Evolutionary conservation across 2,113 vertebrate species (phyloP).

Genomic region (Rhinoptilus africanus): DNA sequence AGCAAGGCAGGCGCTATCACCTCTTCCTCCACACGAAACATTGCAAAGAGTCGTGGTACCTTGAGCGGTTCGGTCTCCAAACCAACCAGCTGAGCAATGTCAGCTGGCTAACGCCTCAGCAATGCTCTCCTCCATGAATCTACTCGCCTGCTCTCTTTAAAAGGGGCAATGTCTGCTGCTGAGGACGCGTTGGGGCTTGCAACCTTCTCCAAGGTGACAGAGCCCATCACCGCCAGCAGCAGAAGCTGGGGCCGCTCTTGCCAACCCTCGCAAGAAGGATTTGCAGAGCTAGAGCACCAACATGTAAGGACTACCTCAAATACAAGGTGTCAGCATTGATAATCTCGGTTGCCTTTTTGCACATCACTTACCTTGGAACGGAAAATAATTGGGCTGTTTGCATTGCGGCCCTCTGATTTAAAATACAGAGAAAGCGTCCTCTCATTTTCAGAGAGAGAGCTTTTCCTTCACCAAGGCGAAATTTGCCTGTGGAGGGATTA

Average conservation of each 20-base stretch:
- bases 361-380: background rate
- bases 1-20: background rate
- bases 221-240: accelerated
- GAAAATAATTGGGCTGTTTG: slow-evolving; percentile 15
- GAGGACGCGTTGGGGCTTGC: background rate
- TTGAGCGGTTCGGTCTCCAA: background rate
- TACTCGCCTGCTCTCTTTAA: background rate
- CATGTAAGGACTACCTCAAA: background rate
- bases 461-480: background rate
- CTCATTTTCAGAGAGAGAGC: background rate
- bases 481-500: background rate
- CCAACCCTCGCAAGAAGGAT: background rate
- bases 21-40: background rate
- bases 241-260: background rate
- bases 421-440: background rate
- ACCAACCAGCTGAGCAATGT: background rate
- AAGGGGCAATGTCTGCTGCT: background rate
- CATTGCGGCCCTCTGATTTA: background rate
- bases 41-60: background rate
- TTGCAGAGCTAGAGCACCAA: background rate
- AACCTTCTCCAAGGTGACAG: background rate
- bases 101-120: background rate
- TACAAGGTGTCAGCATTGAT: accelerated
- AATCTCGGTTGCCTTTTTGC: background rate
- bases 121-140: background rate